Evolutionary conservation across 2,888 invertebrate species (phyloP), one percentile per base, ranked within the genome.

Genomic region (Pomacea canaliculata): DNA sequence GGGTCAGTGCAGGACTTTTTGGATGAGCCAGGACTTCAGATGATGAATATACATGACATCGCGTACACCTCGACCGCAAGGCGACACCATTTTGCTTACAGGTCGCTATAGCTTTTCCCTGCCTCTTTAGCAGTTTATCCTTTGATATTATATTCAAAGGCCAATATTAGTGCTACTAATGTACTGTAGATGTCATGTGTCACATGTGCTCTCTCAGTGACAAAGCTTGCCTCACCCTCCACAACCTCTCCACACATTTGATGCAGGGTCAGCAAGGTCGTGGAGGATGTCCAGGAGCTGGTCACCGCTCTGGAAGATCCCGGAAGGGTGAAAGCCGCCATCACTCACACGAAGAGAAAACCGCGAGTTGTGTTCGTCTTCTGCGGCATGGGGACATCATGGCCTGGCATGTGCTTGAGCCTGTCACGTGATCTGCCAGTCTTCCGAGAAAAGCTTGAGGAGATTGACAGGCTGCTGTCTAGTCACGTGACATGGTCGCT

Each of bases 331-430:
- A 63, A 69, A 8, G 76, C 19, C 63, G 27, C 27, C 12, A 9
- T 27, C 37, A 9, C 73, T 1, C 63, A 37, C 56, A 46, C 51
- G 3, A n/a, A 18, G 2, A 27, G n/a, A 51, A 19, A 37, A n/a
- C 48, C 8, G 16, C n/a, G 68, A 5, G 23, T 84, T 10, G 68
- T 83, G 7, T 85, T 84, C 72, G 83, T 85, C 7, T 86, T 79
- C 68, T 79, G 83, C 79, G 85, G 86, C 5, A 83, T 85, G 37
- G 85, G 85, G 10, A 85, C 84, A 8, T 70, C 80, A 8, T 85
- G 84, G 84, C 71, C 60, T 16, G 83, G 83, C n/a, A 86, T 86
- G 86, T 81, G 84, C 65, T 48, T 62, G 49, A 79, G 83, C 59
- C 62, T 85, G 27, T 76, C 83, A 71, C n/a, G 62, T 49, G 70